Conservation (phyloP, 1,140 invertebrate species). For the Trypoxylus dichotomus region DNA sequence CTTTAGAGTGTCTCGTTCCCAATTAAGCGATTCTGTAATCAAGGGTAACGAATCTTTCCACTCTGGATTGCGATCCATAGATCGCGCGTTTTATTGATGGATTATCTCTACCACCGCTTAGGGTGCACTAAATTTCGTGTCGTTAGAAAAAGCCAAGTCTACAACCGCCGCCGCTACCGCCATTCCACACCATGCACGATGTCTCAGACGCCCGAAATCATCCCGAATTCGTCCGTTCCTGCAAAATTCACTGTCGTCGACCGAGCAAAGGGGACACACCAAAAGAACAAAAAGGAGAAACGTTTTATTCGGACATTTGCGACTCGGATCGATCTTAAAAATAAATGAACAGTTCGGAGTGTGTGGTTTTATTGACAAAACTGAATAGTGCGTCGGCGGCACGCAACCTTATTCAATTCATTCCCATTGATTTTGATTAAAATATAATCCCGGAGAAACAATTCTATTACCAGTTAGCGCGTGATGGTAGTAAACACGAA, state of each 20-base stretch:
- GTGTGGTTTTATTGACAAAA: slow-evolving; percentile 21
- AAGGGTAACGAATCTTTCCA: background rate
- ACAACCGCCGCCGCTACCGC: background rate
- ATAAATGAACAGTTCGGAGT: slow-evolving; percentile 19
- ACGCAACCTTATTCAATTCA: slow-evolving; percentile 23
- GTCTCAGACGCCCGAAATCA: background rate
- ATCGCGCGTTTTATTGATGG: background rate
- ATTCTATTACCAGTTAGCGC: slow-evolving; percentile 19
- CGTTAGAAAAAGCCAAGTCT: background rate
- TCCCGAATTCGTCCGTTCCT: background rate
- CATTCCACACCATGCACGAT: background rate
- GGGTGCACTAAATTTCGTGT: background rate
- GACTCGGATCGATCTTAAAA: slow-evolving; percentile 19
- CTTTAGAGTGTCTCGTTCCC: background rate
- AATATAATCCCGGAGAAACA: slow-evolving; percentile 19
- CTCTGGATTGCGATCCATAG: background rate
- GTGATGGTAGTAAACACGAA: slow-evolving; percentile 9
- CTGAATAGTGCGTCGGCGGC: slow-evolving; percentile 14
- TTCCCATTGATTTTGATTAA: slow-evolving; percentile 24
- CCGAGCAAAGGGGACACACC: background rate
- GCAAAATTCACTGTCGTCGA: slow-evolving; percentile 14
- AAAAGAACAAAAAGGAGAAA: background rate
- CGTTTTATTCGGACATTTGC: slow-evolving; percentile 21
- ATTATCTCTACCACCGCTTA: background rate
- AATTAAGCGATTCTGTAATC: background rate